phyloP scores from a whole-genome alignment of 2,113 vertebrate species.

The Hucho hucho region DNA sequence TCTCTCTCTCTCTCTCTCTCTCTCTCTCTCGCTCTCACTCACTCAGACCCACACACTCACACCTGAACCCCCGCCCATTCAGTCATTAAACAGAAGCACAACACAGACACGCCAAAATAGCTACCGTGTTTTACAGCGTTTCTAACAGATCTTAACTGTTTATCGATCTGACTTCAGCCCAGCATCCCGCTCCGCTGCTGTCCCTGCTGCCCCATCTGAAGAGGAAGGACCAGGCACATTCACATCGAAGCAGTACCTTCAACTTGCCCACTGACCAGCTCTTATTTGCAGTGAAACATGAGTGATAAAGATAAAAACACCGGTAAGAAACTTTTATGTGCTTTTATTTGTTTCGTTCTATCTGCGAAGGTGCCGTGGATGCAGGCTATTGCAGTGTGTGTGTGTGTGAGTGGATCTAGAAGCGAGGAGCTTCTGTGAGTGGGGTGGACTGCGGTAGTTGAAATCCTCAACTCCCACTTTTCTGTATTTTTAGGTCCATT shows the following conservation, averaged over 20 bases:
- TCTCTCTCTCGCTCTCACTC: too few species aligned
- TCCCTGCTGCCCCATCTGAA: slow-evolving; percentile 22
- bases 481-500: background rate
- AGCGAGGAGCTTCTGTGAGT: background rate
- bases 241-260: slow-evolving; percentile 17
- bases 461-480: slow-evolving; percentile 11
- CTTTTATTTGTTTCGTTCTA: slow-evolving; percentile 1
- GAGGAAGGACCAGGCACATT: slow-evolving; percentile 22
- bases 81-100: slow-evolving; percentile 39
- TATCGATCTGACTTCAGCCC: background rate
- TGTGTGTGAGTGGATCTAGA: background rate
- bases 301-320: slow-evolving; percentile 72
- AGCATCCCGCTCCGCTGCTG: slow-evolving; percentile 20
- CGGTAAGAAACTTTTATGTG: slow-evolving; percentile 59
- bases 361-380: background rate
- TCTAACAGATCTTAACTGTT: slow-evolving; percentile 24
- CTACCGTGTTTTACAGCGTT: background rate
- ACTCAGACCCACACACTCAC: background rate
- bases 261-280: slow-evolving; percentile 40
- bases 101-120: background rate
- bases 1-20: background rate
- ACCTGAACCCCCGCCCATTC: slow-evolving; percentile 42
- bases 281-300: slow-evolving; percentile 56
- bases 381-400: background rate
- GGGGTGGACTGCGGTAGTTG: background rate